Conservation (phyloP, 2,888 invertebrate species). For the Hipparchia sbordonii region DNA sequence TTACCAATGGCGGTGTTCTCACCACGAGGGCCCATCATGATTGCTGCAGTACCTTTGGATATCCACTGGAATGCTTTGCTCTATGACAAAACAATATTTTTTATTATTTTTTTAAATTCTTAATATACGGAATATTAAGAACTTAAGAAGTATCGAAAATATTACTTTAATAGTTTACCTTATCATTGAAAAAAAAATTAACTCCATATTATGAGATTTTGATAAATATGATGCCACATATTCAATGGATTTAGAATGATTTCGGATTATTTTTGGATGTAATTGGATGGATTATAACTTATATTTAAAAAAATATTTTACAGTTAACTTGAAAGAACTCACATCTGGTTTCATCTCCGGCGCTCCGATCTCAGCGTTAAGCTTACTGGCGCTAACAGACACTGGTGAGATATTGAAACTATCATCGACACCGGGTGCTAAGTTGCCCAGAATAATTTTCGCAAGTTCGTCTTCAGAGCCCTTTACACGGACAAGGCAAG, state of each 20-base stretch:
- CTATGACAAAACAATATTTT: conserved; percentile 45
- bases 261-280: too few species aligned
- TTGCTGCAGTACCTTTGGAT: conserved; percentile 66
- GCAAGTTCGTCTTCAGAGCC: conserved; percentile 55
- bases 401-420: conserved; percentile 73
- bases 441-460: conserved; percentile 61
- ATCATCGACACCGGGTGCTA: conserved; percentile 66
- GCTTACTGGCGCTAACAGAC: conserved; percentile 56
- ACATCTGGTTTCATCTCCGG: conserved; percentile 70
- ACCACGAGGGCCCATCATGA: conserved; percentile 72
- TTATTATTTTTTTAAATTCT: neutral
- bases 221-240: too few species aligned
- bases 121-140: too few species aligned
- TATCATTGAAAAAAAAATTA: too few species aligned
- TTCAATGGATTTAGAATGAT: too few species aligned
- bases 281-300: too few species aligned
- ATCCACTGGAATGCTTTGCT: conserved; percentile 73
- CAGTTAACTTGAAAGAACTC: conserved; percentile 9
- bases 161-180: too few species aligned
- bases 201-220: too few species aligned
- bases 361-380: conserved; percentile 62
- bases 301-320: too few species aligned
- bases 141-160: too few species aligned
- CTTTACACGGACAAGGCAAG: conserved; percentile 62
- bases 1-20: conserved; percentile 72